A percentile compares a stretch with the other conserved stretches of the same genome.
phyloP scores from a whole-genome alignment of 2,797 vertebrate species.

The Euphonia xanthogaster region DNA sequence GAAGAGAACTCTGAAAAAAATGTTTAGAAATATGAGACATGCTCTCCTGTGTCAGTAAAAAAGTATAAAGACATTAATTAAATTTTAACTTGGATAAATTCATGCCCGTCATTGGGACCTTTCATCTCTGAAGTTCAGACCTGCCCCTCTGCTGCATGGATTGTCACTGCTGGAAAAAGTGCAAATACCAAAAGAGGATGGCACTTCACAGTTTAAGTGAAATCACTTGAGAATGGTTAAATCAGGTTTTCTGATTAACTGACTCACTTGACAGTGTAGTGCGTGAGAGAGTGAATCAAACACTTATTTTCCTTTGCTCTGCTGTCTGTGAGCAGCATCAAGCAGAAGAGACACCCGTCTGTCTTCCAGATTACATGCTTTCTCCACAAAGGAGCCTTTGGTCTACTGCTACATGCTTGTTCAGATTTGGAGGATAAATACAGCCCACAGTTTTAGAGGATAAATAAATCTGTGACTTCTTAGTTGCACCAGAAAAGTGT shows the following conservation, averaged over 20 bases:
- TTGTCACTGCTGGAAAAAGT: not conserved
- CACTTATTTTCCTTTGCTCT: not conserved
- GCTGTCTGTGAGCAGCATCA: not conserved
- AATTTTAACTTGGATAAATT: not conserved
- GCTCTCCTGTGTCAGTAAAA: not conserved
- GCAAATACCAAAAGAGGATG: not conserved
- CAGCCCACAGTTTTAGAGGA: not conserved
- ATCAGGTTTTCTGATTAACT: not conserved
- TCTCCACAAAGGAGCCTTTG: not conserved
- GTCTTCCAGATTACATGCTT: not conserved
- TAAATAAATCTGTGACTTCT: constrained; percentile 30
- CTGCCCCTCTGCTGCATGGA: not conserved
- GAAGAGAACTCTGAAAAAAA: not conserved
- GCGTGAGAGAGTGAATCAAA: not conserved
- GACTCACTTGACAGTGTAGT: not conserved
- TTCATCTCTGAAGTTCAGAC: not conserved
- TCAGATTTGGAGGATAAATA: constrained; percentile 16
- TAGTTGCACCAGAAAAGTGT: not conserved
- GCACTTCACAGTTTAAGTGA: not conserved
- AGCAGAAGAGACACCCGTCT: not conserved
- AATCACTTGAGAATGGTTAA: not conserved
- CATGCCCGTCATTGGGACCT: not conserved
- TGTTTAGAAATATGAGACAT: not conserved
- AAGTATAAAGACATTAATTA: not conserved
- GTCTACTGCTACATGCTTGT: not conserved